Percentiles rank a stretch among this genome's conserved stretches.
Evolutionary conservation across 2,113 vertebrate genomes (phyloP).

Genomic region (Alces alces): DNA sequence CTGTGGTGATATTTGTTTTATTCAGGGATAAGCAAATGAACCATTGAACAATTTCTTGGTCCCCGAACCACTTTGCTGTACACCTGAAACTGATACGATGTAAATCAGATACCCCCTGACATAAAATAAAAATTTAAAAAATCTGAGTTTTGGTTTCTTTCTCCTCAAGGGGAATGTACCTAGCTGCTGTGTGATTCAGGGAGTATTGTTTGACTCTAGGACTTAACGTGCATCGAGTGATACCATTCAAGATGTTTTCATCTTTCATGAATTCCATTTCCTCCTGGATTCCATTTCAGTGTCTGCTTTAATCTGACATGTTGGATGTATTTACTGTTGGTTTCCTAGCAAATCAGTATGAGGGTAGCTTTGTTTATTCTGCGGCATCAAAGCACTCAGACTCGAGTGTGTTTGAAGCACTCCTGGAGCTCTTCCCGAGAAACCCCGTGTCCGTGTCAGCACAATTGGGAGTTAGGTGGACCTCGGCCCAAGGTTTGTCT

Average conservation of each 20-base stretch:
- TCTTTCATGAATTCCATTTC: not conserved
- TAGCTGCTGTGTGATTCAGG: not conserved
- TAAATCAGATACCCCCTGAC: not conserved
- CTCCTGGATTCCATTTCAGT: not conserved
- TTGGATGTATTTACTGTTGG: not conserved
- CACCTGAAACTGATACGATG: not conserved
- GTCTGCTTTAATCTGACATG: not conserved
- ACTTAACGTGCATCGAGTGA: rapidly evolving
- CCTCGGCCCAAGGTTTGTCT: not conserved
- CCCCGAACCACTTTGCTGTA: not conserved
- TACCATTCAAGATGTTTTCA: not conserved
- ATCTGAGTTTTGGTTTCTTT: not conserved
- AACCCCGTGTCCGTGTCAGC: rapidly evolving
- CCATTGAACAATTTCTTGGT: not conserved
- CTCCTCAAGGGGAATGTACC: not conserved
- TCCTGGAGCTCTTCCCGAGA: not conserved
- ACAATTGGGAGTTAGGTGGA: not conserved
- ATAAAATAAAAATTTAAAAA: not conserved
- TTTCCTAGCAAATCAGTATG: not conserved
- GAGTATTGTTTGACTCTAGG: not conserved
- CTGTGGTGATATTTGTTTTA: not conserved
- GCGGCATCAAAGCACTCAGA: not conserved
- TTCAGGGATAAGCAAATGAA: not conserved
- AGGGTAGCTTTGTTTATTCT: too few species aligned
- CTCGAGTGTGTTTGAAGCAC: not conserved